Percentiles rank a stretch among this genome's conserved stretches.
Conservation (phyloP, 2,888 invertebrate species). For the Tigriopus californicus region DNA sequence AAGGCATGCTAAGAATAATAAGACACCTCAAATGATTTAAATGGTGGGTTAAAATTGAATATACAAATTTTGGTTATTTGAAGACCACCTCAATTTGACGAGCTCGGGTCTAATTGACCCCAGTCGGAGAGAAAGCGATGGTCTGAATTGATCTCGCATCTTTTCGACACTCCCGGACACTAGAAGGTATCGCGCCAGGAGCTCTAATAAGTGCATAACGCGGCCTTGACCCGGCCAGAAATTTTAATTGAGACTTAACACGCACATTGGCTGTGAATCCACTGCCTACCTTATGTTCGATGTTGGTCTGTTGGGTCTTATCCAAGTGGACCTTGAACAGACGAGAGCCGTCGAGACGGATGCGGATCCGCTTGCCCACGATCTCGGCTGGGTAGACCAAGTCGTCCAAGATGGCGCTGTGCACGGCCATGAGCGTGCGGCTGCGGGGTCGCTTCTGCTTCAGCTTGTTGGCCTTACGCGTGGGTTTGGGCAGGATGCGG, state of each 20-base stretch:
- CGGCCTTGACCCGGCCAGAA: neutral
- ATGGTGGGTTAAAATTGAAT: no score
- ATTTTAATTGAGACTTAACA: no score
- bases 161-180: no score
- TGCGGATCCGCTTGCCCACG: conserved; percentile 89
- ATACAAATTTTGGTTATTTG: no score
- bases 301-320: conserved; percentile 94
- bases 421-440: conserved; percentile 47
- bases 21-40: no score
- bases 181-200: no score
- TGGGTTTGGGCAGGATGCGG: conserved; percentile 92
- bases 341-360: conserved; percentile 86
- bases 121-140: no score
- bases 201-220: no score
- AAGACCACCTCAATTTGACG: no score
- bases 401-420: conserved; percentile 92
- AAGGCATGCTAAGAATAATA: no score
- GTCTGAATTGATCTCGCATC: no score
- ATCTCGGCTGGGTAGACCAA: conserved; percentile 97
- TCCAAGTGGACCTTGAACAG: conserved; percentile 90
- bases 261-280: neutral
- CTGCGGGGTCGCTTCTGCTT: conserved; percentile 55
- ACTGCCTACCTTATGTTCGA: conserved; percentile 80
- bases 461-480: conserved; percentile 62
- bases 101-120: no score